Evolutionary conservation across 2,888 invertebrate genomes (phyloP), one percentile per base, ranked within the genome.

Genomic region (Mylabris sibirica): DNA sequence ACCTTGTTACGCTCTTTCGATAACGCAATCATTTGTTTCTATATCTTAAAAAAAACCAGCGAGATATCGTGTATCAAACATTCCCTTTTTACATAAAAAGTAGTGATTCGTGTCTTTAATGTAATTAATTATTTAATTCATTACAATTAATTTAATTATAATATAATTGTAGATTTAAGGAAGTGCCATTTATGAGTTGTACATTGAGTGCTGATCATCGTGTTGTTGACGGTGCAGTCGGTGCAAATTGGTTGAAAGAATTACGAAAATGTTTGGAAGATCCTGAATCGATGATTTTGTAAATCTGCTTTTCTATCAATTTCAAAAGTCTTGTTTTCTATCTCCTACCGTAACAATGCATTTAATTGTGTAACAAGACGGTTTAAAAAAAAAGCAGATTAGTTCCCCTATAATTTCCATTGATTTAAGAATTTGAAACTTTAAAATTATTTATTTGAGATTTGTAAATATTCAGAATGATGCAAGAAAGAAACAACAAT

Each of bases 151-250:
- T 44, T 44, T 14, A n/a, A 14, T 12, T 6, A 3, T n/a, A n/a
- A n/a, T n/a, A n/a, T n/a, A n/a, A n/a, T 44, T 83, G 35, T 81
- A 95, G 95, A 77, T 94, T 91, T 85, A 89, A 89, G 76, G 87
- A 89, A 77, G 90, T 92, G 1, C 91, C 92, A 76, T 90, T 92
- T 82, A 90, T 99, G 87, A 90, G 91, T 57, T 97, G 98, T 69
- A 99, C 99, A 20, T 88, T 99, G 72, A 98, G 98, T 76, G 96
- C 96, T 79, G 99, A 99, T 87, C 99, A 99, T 85, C 89, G 99
- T 79, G 96, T 97, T 26, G 95, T 99, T 8, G 99, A 99, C 85
- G 99, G 99, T 62, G 99, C 99, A 76, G 94, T 99, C 4, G 99
- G 98, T 65, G 99, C 99, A 2, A 91, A 93, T 83, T 99, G 98